Evolutionary conservation across 2,888 invertebrate species (phyloP), one percentile per base, ranked within the genome.

Genomic region (Graphium colonna): DNA sequence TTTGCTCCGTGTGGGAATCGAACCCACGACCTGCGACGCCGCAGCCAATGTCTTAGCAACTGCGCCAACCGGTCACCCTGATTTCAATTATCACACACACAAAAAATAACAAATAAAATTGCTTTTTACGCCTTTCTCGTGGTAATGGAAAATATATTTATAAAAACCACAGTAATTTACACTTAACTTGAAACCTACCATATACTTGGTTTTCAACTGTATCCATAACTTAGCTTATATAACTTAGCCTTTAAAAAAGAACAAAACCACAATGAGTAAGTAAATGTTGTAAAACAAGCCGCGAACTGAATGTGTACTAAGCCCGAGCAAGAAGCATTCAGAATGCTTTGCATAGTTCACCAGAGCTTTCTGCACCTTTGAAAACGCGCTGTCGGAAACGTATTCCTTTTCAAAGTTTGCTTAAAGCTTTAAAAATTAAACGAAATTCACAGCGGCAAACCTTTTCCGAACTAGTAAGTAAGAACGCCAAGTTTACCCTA

Each of bases 201-300:
- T n/a, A n/a, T n/a, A n/a, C n/a, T n/a, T n/a, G n/a, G n/a, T n/a
- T n/a, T n/a, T n/a, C n/a, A n/a, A n/a, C n/a, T n/a, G n/a, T n/a
- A n/a, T n/a, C n/a, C n/a, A n/a, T n/a, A n/a, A n/a, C n/a, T n/a
- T n/a, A n/a, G n/a, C n/a, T 21, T 21, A 21, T 21, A 21, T 21
- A 21, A 21, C 21, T 3, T 21, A 5, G 21, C 75, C 75, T 68
- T 40, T 38, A 26, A n/a, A n/a, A 40, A 48, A 45, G 49, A 12
- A 36, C 36, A 12, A 8, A 3, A 36, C 36, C 12, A 12, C 36
- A 12, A 10, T 36, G 9, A 8, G 36, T 8, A 8, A 36, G 21
- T 21, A 21, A 21, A 21, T 21, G 21, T 5, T 3, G 21, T 21
- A 21, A 21, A 44, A 40, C 21, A 18, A 13, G 7, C 39, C 47